Percentiles rank a stretch among this genome's conserved stretches.
phyloP scores from a whole-genome alignment of 2,797 vertebrate species.

The Hemitrygon akajei region DNA sequence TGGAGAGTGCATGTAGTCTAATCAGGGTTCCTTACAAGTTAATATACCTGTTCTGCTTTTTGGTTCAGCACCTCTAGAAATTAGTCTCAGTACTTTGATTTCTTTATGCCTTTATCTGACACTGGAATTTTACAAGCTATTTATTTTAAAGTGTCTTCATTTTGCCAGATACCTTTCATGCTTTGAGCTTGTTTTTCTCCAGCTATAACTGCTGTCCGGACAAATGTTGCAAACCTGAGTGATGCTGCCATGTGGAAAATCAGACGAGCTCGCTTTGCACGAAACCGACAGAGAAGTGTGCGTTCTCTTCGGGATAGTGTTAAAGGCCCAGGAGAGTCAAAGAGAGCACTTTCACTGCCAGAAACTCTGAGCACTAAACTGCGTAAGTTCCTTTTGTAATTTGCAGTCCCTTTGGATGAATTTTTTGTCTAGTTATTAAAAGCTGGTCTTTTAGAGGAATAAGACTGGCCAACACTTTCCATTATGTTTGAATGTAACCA shows the following conservation, averaged over 20 bases:
- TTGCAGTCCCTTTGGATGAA: constrained; percentile 45
- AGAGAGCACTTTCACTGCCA: constrained; percentile 88
- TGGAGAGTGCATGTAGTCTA: not conserved
- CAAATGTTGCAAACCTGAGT: constrained; percentile 94
- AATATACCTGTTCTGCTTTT: not conserved
- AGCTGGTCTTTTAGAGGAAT: not conserved
- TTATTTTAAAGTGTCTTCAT: not conserved
- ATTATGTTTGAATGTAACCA: not conserved
- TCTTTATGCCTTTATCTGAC: not conserved
- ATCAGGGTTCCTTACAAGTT: not conserved
- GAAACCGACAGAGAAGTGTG: constrained; percentile 92
- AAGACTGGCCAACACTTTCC: not conserved
- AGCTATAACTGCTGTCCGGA: constrained; percentile 96
- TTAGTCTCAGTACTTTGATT: not conserved
- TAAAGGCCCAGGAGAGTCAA: constrained; percentile 77
- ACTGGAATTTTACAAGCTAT: not conserved
- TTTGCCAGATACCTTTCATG: not conserved
- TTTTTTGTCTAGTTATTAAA: constrained; percentile 42
- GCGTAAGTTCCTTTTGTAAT: constrained; percentile 71
- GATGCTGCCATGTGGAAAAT: constrained; percentile 98
- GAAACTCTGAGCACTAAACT: constrained; percentile 87
- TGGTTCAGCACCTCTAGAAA: not conserved
- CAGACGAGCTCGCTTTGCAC: constrained; percentile 87
- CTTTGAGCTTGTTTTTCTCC: not conserved
- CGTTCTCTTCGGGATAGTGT: constrained; percentile 92